Evolutionary conservation across 2,113 vertebrate genomes (phyloP).

Genomic region (Choloepus hoffmanni): DNA sequence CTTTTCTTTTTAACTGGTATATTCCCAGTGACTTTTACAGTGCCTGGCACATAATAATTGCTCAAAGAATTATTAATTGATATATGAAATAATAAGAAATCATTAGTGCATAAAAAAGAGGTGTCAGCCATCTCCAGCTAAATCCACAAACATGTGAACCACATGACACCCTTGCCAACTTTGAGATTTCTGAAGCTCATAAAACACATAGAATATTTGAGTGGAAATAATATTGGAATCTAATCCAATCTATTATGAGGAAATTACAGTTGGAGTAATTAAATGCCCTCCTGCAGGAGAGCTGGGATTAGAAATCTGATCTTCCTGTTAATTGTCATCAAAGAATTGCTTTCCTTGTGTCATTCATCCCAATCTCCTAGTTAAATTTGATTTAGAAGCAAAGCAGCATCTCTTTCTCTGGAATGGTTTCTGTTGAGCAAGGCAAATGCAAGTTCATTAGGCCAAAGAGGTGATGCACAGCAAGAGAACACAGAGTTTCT

Average conservation of each 20-base stretch:
- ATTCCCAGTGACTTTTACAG: not conserved
- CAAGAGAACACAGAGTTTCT: conserved; percentile 80
- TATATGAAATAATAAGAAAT: not conserved
- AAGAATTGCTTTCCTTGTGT: not conserved
- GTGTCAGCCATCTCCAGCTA: not conserved
- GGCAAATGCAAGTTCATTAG: conserved; percentile 90
- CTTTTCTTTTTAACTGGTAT: not conserved
- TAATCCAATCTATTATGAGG: not conserved
- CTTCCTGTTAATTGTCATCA: not conserved
- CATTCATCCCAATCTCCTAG: conserved; percentile 21
- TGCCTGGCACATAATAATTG: not conserved
- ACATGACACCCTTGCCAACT: conserved; percentile 47
- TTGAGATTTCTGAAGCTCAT: conserved; percentile 26
- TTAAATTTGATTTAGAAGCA: conserved; percentile 78
- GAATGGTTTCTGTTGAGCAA: conserved; percentile 82
- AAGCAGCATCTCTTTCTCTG: conserved; percentile 64
- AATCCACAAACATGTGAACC: not conserved
- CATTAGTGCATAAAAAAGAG: not conserved
- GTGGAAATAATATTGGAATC: not conserved
- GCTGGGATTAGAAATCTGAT: not conserved
- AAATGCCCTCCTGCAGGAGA: not conserved
- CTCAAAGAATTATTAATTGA: not conserved
- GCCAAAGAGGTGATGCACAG: conserved; percentile 84
- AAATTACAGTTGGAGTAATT: not conserved
- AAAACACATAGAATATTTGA: not conserved